phyloP scores from a whole-genome alignment of 30 jellyfish, hydroid and myxozoan species.

The Hydractinia symbiolongicarpus region DNA sequence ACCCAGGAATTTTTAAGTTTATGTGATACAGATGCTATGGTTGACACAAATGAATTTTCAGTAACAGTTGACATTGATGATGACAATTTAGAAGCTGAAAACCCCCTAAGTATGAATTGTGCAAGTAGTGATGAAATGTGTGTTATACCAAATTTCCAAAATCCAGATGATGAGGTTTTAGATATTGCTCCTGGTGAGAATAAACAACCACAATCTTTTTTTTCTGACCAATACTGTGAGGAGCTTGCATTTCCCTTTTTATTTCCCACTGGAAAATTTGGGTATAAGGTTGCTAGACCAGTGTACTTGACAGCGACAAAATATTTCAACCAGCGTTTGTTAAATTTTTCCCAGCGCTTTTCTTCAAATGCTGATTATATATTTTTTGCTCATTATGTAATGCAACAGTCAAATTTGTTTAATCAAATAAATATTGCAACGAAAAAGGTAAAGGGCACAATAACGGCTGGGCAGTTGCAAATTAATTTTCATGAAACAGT shows the following conservation, averaged over 20 bases:
- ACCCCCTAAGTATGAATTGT: slow-evolving; percentile 15
- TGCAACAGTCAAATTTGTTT: slow-evolving; percentile 18
- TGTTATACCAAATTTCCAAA: slow-evolving; percentile 9
- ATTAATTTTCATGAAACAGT: slow-evolving; percentile 25
- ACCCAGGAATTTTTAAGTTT: slow-evolving; percentile 11
- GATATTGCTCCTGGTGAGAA: slow-evolving; percentile 18
- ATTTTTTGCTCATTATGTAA: slow-evolving; percentile 26
- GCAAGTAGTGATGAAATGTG: slow-evolving; percentile 29
- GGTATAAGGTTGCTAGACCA: too few species aligned
- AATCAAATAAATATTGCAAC: slow-evolving; percentile 27
- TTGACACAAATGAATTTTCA: slow-evolving; percentile 13
- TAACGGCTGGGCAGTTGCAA: slow-evolving; percentile 21
- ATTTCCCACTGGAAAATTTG: slow-evolving; percentile 39
- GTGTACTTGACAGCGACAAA: slow-evolving; percentile 15
- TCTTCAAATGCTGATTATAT: slow-evolving; percentile 27
- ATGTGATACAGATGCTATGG: slow-evolving; percentile 15
- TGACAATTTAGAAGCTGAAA: not conserved
- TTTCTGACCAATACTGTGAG: too few species aligned
- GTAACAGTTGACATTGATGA: slow-evolving; percentile 20
- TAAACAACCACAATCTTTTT: not conserved
- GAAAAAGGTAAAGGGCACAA: slow-evolving; percentile 5
- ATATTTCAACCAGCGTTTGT: slow-evolving; percentile 29
- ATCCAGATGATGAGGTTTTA: slow-evolving; percentile 19
- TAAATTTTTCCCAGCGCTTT: slow-evolving; percentile 23
- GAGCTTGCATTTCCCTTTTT: slow-evolving; percentile 29